Conservation (phyloP, 1,140 invertebrate genomes). For the Hetaerina americana region DNA sequence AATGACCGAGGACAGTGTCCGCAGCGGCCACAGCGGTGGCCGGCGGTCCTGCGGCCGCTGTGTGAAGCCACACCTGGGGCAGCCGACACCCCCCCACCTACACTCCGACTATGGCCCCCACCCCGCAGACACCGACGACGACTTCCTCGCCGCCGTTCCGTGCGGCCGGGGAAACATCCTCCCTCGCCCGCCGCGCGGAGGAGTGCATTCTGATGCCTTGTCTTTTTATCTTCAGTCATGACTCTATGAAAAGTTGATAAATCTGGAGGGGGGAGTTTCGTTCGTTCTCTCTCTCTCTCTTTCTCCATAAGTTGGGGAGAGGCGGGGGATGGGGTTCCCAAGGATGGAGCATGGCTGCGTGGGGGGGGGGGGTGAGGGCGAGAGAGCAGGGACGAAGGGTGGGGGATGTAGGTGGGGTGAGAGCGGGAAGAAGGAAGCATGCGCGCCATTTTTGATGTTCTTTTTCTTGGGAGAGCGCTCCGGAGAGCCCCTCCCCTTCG, state of each 20-base stretch:
- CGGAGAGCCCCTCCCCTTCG: background rate
- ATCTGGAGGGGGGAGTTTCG: background rate
- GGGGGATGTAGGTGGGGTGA: background rate
- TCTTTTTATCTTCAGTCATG: background rate
- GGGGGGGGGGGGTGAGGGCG: background rate
- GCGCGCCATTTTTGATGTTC: constrained; percentile 6
- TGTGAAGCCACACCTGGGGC: background rate
- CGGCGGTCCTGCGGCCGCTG: background rate
- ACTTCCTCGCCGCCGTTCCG: too few relatives aligned
- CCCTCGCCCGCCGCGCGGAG: background rate
- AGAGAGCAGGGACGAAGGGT: background rate
- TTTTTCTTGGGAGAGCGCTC: background rate
- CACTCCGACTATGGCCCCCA: too few relatives aligned
- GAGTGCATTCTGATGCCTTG: background rate
- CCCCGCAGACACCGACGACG: too few relatives aligned
- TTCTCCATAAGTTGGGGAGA: too few relatives aligned
- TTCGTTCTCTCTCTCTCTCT: background rate
- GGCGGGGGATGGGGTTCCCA: too few relatives aligned
- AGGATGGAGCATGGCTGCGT: background rate
- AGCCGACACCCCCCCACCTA: background rate
- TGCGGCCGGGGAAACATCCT: too few relatives aligned
- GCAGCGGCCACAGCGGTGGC: background rate
- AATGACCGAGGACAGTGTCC: background rate
- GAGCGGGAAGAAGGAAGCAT: background rate
- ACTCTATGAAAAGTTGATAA: constrained; percentile 7